Conservation (phyloP, 92 coral and sea anemone genomes). For the Porites divaricata region DNA sequence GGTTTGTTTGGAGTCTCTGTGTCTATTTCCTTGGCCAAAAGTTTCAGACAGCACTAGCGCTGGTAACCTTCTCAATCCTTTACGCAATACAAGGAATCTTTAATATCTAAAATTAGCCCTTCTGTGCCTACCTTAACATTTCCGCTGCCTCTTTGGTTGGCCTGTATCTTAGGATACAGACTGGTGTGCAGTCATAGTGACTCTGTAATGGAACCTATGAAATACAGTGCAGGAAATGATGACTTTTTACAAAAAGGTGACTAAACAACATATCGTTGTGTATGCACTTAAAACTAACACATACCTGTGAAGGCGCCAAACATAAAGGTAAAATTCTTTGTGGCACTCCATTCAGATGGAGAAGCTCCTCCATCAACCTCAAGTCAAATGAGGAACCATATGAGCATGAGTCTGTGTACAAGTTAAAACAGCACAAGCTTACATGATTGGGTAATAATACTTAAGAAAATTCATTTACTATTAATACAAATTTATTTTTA, state of each 20-base stretch:
- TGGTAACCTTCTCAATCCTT: conserved; percentile 5
- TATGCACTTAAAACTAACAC: conserved; percentile 28
- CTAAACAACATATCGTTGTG: neutral
- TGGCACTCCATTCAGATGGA: conserved; percentile 14
- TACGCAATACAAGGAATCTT: conserved; percentile 9
- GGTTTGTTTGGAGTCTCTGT: conserved; percentile 7
- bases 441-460: conserved; percentile 26
- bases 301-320: conserved; percentile 37
- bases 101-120: conserved; percentile 14
- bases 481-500: conserved; percentile 18
- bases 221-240: conserved; percentile 20
- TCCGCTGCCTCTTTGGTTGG: conserved; percentile 31
- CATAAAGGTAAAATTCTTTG: conserved; percentile 28
- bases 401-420: conserved; percentile 23
- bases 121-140: conserved; percentile 24
- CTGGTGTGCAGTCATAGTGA: conserved; percentile 14
- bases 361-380: conserved; percentile 39
- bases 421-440: conserved; percentile 11
- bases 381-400: conserved; percentile 30
- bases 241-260: conserved; percentile 19
- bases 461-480: conserved; percentile 9
- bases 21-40: conserved; percentile 15
- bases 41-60: neutral
- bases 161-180: conserved; percentile 27
- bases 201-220: conserved; percentile 32